Percentiles rank a stretch among this genome's conserved stretches.
phyloP scores from a whole-genome alignment of 2,797 vertebrate genomes.

The Heteromormyrus szaboi region DNA sequence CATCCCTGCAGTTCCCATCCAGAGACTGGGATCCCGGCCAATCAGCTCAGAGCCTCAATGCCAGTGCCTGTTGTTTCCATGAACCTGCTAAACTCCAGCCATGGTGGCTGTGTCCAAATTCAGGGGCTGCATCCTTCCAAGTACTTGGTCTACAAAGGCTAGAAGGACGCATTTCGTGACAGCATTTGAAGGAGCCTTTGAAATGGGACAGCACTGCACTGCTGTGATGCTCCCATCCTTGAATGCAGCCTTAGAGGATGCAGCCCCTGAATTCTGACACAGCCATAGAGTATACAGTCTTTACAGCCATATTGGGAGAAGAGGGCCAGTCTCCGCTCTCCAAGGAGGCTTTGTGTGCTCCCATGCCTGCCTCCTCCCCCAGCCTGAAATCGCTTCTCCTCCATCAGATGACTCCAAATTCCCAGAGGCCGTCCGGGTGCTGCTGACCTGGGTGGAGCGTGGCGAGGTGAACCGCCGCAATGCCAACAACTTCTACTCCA shows the following conservation, averaged over 20 bases:
- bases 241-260: not conserved
- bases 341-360: not conserved
- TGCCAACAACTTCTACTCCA: constrained; percentile 95
- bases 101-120: not conserved
- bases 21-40: not conserved
- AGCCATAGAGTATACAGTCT: not conserved
- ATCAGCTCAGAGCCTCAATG: not conserved
- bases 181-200: not conserved
- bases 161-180: not conserved
- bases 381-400: constrained; percentile 41
- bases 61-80: not conserved
- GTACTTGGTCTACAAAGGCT: not conserved
- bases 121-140: not conserved
- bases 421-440: constrained; percentile 78
- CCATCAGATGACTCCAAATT: constrained; percentile 79
- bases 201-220: not conserved
- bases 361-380: constrained; percentile 15
- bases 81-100: not conserved
- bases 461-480: constrained; percentile 91
- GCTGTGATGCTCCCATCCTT: not conserved
- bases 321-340: not conserved
- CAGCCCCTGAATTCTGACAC: not conserved
- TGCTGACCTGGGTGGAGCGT: constrained; percentile 89
- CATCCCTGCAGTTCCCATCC: not conserved
- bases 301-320: not conserved